Conservation (phyloP, 2,888 invertebrate species). For the Tortricodes alternella region DNA sequence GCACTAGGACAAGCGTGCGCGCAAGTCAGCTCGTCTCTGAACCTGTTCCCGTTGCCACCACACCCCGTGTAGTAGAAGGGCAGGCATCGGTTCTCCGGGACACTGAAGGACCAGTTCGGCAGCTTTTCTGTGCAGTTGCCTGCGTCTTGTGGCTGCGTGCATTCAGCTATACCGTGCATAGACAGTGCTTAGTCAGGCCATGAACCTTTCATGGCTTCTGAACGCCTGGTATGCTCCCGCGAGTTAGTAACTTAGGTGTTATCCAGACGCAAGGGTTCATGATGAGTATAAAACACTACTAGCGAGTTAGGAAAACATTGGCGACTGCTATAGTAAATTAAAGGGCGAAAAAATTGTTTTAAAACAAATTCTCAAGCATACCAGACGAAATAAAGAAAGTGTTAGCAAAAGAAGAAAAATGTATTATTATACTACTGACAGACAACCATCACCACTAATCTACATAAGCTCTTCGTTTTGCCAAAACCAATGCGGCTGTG, state of each 20-base stretch:
- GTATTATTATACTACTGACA: background rate
- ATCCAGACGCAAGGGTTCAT: too few relatives aligned
- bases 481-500: slow-evolving; percentile 8
- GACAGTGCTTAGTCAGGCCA: slow-evolving; percentile 57
- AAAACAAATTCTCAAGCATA: background rate
- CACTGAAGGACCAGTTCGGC: slow-evolving; percentile 94
- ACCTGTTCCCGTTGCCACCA: slow-evolving; percentile 94
- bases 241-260: background rate
- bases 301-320: too few relatives aligned
- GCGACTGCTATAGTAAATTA: too few relatives aligned
- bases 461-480: background rate
- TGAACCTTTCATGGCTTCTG: slow-evolving; percentile 18
- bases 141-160: slow-evolving; percentile 87
- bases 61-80: slow-evolving; percentile 97
- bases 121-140: slow-evolving; percentile 90
- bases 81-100: slow-evolving; percentile 91
- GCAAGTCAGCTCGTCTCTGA: slow-evolving; percentile 88
- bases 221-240: slow-evolving; percentile 6
- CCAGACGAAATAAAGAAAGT: slow-evolving; percentile 3
- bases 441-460: slow-evolving; percentile 17
- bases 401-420: slow-evolving; percentile 11
- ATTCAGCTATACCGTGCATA: slow-evolving; percentile 84
- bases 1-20: slow-evolving; percentile 89
- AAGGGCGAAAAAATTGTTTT: too few relatives aligned
- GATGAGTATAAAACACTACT: too few relatives aligned